A percentile compares a stretch with the other conserved stretches of the same genome.
phyloP scores from a whole-genome alignment of 2,113 vertebrate genomes.

The Crypturellus undulatus region DNA sequence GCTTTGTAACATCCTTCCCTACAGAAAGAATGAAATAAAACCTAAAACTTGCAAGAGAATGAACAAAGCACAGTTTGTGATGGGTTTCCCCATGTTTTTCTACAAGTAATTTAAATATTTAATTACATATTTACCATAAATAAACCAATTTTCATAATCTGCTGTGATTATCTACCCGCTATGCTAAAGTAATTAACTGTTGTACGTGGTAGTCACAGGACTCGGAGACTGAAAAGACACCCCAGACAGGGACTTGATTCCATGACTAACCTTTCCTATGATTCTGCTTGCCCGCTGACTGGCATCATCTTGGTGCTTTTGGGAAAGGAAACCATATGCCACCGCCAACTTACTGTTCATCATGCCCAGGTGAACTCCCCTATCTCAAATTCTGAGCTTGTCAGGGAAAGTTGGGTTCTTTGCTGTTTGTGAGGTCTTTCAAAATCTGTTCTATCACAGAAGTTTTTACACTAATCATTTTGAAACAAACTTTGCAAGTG shows the following conservation, averaged over 20 bases:
- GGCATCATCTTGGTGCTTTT: accelerated
- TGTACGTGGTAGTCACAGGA: not conserved
- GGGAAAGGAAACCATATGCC: not conserved
- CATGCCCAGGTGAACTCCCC: slow-evolving; percentile 34
- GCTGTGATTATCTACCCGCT: not conserved
- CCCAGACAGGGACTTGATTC: not conserved
- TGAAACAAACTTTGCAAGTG: not conserved
- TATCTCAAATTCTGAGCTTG: slow-evolving; percentile 60
- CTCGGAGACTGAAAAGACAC: not conserved
- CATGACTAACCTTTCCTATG: not conserved
- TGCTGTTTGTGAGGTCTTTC: not conserved
- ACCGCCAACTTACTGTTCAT: slow-evolving; percentile 33
- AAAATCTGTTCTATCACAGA: not conserved
- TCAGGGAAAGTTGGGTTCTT: not conserved
- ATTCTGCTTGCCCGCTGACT: not conserved
- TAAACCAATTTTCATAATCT: not conserved
- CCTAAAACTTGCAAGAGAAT: not conserved
- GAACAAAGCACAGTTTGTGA: not conserved
- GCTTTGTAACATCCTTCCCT: not conserved
- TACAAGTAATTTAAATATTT: not conserved
- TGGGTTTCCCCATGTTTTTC: not conserved
- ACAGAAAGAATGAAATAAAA: not conserved
- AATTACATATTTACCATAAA: not conserved
- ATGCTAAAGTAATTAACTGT: not conserved
- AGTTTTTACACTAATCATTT: not conserved